Percentiles rank a stretch among this genome's conserved stretches.
Evolutionary conservation across 2,888 invertebrate genomes (phyloP).

Genomic region (Sesia apiformis): DNA sequence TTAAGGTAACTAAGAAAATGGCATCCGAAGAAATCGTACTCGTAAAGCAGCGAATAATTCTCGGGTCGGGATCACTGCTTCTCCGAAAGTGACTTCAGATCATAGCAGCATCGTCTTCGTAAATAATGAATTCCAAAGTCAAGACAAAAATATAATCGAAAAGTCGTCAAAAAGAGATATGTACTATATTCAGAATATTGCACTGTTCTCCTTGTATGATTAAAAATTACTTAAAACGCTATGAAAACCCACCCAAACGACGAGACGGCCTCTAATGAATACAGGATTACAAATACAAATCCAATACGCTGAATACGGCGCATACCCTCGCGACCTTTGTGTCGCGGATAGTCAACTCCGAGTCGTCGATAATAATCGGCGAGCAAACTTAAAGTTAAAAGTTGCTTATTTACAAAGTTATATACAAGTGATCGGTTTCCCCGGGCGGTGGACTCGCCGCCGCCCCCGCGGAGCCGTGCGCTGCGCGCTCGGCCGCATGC

Average conservation of each 20-base stretch:
- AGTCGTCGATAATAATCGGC: slow-evolving; percentile 23
- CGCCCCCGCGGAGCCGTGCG: slow-evolving; percentile 41
- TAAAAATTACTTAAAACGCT: slow-evolving; percentile 8
- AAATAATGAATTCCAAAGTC: slow-evolving; percentile 21
- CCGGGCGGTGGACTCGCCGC: slow-evolving; percentile 27
- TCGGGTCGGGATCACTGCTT: slow-evolving; percentile 15
- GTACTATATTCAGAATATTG: slow-evolving; percentile 52
- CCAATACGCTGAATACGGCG: slow-evolving; percentile 40
- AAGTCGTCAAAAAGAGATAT: slow-evolving; percentile 48
- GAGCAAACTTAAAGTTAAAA: slow-evolving; percentile 34
- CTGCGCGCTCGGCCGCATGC: slow-evolving; percentile 34
- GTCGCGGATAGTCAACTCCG: slow-evolving; percentile 14
- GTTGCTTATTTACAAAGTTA: slow-evolving; percentile 62
- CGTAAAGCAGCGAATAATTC: slow-evolving; percentile 5
- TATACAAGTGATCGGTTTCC: slow-evolving; percentile 54
- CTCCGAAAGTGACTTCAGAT: slow-evolving; percentile 31
- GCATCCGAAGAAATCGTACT: slow-evolving; percentile 56
- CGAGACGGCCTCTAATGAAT: slow-evolving; percentile 10
- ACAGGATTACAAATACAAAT: slow-evolving; percentile 14
- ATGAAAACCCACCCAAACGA: slow-evolving; percentile 6
- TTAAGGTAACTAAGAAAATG: slow-evolving; percentile 72
- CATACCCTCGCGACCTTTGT: slow-evolving; percentile 23
- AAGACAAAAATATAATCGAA: slow-evolving; percentile 31
- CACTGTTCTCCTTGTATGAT: slow-evolving; percentile 22
- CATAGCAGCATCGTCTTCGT: slow-evolving; percentile 24